These are phyloP conservation scores for Tachina grossa DNA, from an alignment of 2,888 invertebrate species.

Conservation along the genomic window DNA sequence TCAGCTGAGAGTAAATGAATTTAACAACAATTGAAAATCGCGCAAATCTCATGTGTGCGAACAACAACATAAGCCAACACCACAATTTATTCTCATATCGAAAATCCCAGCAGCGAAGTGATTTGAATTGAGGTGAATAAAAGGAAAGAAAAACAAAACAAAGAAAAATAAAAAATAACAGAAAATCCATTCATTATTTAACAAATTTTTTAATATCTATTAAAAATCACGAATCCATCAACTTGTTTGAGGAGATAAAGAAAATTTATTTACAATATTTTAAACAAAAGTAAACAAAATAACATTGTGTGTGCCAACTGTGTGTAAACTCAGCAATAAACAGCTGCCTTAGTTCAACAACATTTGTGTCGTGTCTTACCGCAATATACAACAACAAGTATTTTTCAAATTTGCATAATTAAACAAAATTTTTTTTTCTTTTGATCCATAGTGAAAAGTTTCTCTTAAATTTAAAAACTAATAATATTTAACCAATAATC, in stretches of 20 bases:
- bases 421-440: slow-evolving; percentile 28
- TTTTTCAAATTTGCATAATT: slow-evolving; percentile 69
- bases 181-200: slow-evolving; percentile 50
- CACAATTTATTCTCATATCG: slow-evolving; percentile 31
- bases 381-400: slow-evolving; percentile 61
- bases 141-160: slow-evolving; percentile 13
- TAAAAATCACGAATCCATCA: slow-evolving; percentile 67
- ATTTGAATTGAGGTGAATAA: slow-evolving; percentile 48
- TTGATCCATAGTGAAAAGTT: slow-evolving; percentile 58
- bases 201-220: slow-evolving; percentile 36
- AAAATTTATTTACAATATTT: slow-evolving; percentile 41
- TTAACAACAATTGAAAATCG: slow-evolving; percentile 36
- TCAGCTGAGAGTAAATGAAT: slow-evolving; percentile 17
- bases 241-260: slow-evolving; percentile 63
- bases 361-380: slow-evolving; percentile 69
- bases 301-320: slow-evolving; percentile 53
- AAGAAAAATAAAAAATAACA: neutral
- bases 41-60: slow-evolving; percentile 23
- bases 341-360: slow-evolving; percentile 72
- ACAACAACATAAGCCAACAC: slow-evolving; percentile 50
- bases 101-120: neutral
- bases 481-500: slow-evolving; percentile 43
- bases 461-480: slow-evolving; percentile 34
- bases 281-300: slow-evolving; percentile 39
- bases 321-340: slow-evolving; percentile 45